Evolutionary conservation across 2,888 invertebrate genomes (phyloP), one percentile per base, ranked within the genome.

Genomic region (Cyaniris semiargus): DNA sequence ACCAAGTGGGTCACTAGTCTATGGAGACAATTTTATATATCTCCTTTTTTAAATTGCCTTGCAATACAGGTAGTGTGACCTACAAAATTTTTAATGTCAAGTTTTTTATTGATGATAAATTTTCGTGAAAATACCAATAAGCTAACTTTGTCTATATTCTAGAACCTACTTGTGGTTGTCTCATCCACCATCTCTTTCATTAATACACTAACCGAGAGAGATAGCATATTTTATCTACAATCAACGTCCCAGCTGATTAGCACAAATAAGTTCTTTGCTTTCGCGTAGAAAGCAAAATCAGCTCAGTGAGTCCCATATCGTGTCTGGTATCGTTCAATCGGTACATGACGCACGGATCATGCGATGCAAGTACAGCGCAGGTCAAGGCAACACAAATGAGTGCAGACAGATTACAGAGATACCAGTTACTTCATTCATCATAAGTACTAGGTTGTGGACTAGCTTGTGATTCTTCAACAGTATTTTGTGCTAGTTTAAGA

Each of bases 381-480:
- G 86, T 86, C 86, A 86, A 86, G 86, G 86, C 86, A 91, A 44
- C 81, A 23, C 60, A 15, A 66, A 66, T 66, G 27, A 66, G 66
- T 66, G 66, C 66, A 66, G 66, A 66, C 27, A 66, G 66, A 66
- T 66, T 31, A 27, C 31, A 66, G 66, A 66, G 66, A 66, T 27
- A 31, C 66, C 6, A 66, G 66, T 66, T 66, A 27, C 66, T 66
- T 18, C 66, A 66, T 66, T 66, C 66, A 66, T 66, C 66, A 66
- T 7, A 18, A 66, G 66, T 66, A 18, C 0, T 66, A 38, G 10
- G 27, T 66, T 23, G 27, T 66, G 23, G 6, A 58, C n/a, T 58
- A 18, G 5, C 58, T 21, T n/a, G 18, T 58, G n/a, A 58, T 58
- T 58, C 15, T 8, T 1, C 15, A 58, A 21, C 18, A 53, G 44